Evolutionary conservation across 2,888 invertebrate genomes (phyloP).

Genomic region (Acanthopleura granulata): DNA sequence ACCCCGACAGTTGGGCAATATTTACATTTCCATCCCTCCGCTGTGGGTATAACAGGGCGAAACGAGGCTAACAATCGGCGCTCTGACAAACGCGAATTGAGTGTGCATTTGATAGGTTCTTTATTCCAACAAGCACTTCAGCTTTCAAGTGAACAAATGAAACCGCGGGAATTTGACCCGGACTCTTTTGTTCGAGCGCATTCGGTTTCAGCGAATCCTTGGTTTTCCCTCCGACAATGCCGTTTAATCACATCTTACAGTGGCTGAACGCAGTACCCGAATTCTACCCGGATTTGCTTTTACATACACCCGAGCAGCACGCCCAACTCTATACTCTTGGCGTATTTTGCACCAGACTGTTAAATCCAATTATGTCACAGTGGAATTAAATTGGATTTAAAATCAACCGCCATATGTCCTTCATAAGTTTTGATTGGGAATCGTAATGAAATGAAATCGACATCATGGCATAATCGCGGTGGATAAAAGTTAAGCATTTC

Average conservation of each 20-base stretch:
- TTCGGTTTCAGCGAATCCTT: not conserved
- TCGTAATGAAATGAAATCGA: too few relatives aligned
- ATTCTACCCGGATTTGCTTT: too few relatives aligned
- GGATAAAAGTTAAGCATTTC: too few relatives aligned
- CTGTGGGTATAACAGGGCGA: not conserved
- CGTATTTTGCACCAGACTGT: too few relatives aligned
- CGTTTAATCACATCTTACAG: slow-evolving; percentile 8
- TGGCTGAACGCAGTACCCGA: too few relatives aligned
- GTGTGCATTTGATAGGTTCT: slow-evolving; percentile 15
- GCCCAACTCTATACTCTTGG: too few relatives aligned
- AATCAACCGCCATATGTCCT: too few relatives aligned
- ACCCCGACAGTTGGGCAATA: slow-evolving; percentile 20
- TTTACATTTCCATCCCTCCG: slow-evolving; percentile 8
- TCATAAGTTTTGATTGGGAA: too few relatives aligned
- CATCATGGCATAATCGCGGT: too few relatives aligned
- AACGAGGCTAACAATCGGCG: not conserved
- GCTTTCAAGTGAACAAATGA: slow-evolving; percentile 2
- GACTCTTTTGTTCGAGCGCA: not conserved
- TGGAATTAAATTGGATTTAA: too few relatives aligned
- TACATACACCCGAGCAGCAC: too few relatives aligned
- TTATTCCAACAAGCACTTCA: slow-evolving; percentile 8
- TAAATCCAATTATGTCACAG: too few relatives aligned
- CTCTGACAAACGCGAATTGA: slow-evolving; percentile 1
- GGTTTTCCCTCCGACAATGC: not conserved
- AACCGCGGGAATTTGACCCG: not conserved